These are phyloP conservation scores for Leptodactylus fallax DNA, from an alignment of 2,797 vertebrate species.

Conservation along the genomic window DNA sequence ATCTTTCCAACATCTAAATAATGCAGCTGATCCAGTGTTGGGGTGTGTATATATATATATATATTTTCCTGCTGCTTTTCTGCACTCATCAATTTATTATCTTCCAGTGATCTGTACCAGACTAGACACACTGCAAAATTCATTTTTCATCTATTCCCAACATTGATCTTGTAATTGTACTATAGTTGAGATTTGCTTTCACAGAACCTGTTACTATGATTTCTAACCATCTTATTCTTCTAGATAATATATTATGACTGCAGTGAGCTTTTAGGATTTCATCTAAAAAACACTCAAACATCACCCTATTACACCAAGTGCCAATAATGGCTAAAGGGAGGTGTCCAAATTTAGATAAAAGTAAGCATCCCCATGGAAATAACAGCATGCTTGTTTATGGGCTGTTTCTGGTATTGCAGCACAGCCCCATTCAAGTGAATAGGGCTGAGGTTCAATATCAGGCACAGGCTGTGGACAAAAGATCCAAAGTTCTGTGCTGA, in stretches of 20 bases:
- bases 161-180: slow-evolving; percentile 4
- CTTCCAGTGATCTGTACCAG: slow-evolving; percentile 3
- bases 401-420: too few relatives aligned
- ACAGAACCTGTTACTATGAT: background rate
- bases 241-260: background rate
- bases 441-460: too few relatives aligned
- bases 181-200: background rate
- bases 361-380: too few relatives aligned
- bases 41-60: background rate
- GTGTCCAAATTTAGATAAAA: background rate
- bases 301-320: background rate
- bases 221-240: background rate
- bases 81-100: background rate
- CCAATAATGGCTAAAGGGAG: background rate
- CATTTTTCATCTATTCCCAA: background rate
- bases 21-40: slow-evolving; percentile 29
- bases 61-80: slow-evolving; percentile 23
- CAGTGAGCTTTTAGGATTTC: background rate
- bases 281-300: too few relatives aligned
- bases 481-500: too few relatives aligned
- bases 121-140: background rate
- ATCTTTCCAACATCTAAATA: slow-evolving; percentile 43
- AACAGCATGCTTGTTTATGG: too few relatives aligned
- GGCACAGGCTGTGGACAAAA: too few relatives aligned
- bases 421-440: too few relatives aligned